phyloP scores from a whole-genome alignment of 2,113 vertebrate genomes.

The Lutjanus erythropterus region DNA sequence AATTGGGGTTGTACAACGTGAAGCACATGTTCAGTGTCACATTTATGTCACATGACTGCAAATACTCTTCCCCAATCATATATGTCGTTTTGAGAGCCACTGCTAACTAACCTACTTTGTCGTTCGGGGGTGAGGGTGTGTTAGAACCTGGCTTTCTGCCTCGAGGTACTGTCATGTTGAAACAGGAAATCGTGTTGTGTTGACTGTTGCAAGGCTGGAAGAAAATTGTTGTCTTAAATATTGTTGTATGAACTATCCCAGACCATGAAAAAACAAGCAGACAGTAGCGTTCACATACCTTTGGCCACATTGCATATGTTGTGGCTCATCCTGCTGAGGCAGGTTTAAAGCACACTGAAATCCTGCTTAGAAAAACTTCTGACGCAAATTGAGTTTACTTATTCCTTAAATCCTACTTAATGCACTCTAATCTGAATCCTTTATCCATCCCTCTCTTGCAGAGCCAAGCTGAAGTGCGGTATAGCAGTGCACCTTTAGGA shows the following conservation, averaged over 20 bases:
- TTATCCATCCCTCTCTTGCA: background rate
- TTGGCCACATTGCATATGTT: background rate
- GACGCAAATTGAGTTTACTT: background rate
- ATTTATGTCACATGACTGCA: too few species aligned
- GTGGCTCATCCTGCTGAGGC: background rate
- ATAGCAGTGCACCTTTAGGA: background rate
- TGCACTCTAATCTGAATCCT: background rate
- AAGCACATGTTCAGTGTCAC: too few species aligned
- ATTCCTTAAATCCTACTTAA: conserved; percentile 7
- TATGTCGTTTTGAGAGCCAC: too few species aligned
- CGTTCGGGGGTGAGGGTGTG: too few species aligned
- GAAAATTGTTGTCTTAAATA: too few species aligned
- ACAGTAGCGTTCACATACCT: background rate
- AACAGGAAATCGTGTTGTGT: too few species aligned
- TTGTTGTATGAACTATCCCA: background rate
- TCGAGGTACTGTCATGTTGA: too few species aligned
- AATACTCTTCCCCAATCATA: too few species aligned
- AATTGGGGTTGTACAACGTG: too few species aligned
- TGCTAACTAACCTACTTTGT: too few species aligned
- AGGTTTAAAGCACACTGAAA: background rate
- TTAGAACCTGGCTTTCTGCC: too few species aligned
- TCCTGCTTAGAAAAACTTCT: background rate
- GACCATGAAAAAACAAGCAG: background rate
- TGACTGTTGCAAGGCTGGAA: too few species aligned
- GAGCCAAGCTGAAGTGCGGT: background rate